phyloP scores from a whole-genome alignment of 2,888 invertebrate genomes.

The Lithophane leautieri region DNA sequence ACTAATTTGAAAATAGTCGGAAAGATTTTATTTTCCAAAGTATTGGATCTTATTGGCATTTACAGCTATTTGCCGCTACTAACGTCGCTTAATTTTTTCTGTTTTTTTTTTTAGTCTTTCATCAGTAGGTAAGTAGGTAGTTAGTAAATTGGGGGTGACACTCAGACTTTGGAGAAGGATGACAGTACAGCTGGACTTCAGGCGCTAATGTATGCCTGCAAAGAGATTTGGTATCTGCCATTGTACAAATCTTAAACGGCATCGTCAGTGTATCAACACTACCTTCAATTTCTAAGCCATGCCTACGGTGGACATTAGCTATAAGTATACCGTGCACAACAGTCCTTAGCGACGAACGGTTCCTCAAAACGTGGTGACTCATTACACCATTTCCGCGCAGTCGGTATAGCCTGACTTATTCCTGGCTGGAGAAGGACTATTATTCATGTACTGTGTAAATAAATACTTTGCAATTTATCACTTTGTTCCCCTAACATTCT shows the following conservation, averaged over 20 bases:
- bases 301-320: background rate
- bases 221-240: background rate
- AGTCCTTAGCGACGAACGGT: conserved; percentile 11
- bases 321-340: background rate
- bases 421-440: conserved; percentile 39
- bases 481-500: conserved; percentile 43
- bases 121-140: background rate
- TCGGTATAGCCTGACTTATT: conserved; percentile 48
- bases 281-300: background rate
- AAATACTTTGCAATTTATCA: conserved; percentile 66
- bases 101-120: no score
- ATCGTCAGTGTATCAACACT: background rate
- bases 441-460: conserved; percentile 60
- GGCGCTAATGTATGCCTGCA: no score
- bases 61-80: background rate
- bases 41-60: background rate
- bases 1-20: background rate
- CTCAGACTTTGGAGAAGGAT: background rate
- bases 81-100: no score
- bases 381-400: conserved; percentile 59
- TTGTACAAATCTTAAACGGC: background rate
- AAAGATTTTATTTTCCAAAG: background rate
- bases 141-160: background rate
- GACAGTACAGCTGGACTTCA: background rate
- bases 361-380: conserved; percentile 52